Conservation (phyloP, 2,888 invertebrate genomes). For the Andricus curvator region DNA sequence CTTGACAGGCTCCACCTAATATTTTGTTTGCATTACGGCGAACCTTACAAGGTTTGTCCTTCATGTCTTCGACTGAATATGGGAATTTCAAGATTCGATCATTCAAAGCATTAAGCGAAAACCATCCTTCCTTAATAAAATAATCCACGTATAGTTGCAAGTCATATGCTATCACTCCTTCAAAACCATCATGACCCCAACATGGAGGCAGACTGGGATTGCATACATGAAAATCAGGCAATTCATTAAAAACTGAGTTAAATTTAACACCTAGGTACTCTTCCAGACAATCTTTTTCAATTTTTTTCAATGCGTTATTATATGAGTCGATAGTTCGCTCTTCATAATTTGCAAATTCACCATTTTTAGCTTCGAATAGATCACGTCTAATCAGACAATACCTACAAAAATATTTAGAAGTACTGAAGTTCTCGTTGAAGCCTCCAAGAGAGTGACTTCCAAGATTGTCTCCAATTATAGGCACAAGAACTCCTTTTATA, state of each 20-base stretch:
- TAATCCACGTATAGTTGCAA: slow-evolving; percentile 41
- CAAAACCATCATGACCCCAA: slow-evolving; percentile 44
- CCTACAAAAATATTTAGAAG: slow-evolving; percentile 59
- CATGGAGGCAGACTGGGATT: slow-evolving; percentile 46
- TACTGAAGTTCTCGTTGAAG: slow-evolving; percentile 62
- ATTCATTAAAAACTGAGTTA: slow-evolving; percentile 47
- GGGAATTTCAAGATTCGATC: slow-evolving; percentile 28
- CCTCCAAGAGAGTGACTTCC: slow-evolving; percentile 64
- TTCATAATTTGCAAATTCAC: slow-evolving; percentile 21
- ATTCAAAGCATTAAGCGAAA: slow-evolving; percentile 42
- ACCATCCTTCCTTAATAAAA: slow-evolving; percentile 44
- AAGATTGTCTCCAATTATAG: slow-evolving; percentile 50
- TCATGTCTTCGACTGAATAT: slow-evolving; percentile 41
- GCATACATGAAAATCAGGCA: slow-evolving; percentile 42
- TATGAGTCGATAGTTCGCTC: slow-evolving; percentile 44
- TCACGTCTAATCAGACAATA: slow-evolving; percentile 51
- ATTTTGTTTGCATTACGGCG: neutral
- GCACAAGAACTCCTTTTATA: slow-evolving; percentile 56
- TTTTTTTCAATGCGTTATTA: slow-evolving; percentile 40
- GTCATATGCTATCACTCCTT: slow-evolving; percentile 46
- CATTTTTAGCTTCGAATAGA: slow-evolving; percentile 40
- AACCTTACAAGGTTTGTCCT: slow-evolving; percentile 41
- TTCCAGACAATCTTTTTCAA: neutral
- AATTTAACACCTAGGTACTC: slow-evolving; percentile 46
- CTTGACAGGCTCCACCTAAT: slow-evolving; percentile 46